These are phyloP conservation scores for Eulemur coronatus DNA, from an alignment of 2,797 vertebrate species.

Conservation along the genomic window DNA sequence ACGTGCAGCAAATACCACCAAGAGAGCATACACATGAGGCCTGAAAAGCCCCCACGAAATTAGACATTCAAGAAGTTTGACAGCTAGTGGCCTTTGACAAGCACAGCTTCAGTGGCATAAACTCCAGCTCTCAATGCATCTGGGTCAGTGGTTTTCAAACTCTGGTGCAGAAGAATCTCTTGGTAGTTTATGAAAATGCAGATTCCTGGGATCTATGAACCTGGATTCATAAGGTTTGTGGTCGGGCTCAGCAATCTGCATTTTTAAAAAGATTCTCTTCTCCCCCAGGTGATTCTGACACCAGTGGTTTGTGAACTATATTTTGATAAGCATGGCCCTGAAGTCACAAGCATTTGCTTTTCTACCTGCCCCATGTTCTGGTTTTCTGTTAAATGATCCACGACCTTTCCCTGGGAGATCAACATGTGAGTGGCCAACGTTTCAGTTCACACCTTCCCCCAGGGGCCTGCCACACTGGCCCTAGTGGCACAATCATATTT, in stretches of 20 bases:
- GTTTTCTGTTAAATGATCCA: neutral
- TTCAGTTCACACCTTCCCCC: neutral
- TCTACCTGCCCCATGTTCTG: neutral
- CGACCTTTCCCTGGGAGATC: neutral
- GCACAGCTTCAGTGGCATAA: neutral
- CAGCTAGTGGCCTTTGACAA: neutral
- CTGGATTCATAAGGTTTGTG: neutral
- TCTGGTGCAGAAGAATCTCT: neutral
- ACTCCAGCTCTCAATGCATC: neutral
- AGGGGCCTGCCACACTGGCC: neutral
- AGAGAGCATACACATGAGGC: fast-evolving
- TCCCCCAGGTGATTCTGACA: neutral
- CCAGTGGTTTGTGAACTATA: neutral
- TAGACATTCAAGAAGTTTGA: neutral
- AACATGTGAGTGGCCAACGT: neutral
- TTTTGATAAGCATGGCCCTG: neutral
- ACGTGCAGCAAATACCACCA: no score
- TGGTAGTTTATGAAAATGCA: neutral
- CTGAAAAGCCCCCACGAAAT: neutral
- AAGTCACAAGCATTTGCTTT: neutral
- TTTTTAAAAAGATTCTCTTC: neutral
- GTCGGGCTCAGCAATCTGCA: neutral
- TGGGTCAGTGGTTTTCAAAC: neutral
- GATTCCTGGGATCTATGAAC: neutral
- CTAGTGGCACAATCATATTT: neutral